A percentile compares a stretch with the other conserved stretches of the same genome.
phyloP scores from a whole-genome alignment of 2,797 vertebrate genomes.

The Parauchenoglanis punctatus region DNA sequence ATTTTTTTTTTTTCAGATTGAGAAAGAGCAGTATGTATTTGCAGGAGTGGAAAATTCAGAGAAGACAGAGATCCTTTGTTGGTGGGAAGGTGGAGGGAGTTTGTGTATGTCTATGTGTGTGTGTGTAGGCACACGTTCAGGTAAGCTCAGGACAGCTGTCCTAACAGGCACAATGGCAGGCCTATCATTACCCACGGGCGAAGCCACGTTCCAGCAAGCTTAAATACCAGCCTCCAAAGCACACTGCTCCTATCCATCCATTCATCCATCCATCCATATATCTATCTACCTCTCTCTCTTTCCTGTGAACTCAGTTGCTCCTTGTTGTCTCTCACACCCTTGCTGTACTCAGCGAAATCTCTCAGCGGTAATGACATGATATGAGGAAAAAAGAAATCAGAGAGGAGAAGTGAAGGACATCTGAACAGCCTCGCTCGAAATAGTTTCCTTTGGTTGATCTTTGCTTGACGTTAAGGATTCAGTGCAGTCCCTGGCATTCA shows the following conservation, averaged over 20 bases:
- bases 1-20: background rate
- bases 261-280: conserved; percentile 22
- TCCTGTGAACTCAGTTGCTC: conserved; percentile 22
- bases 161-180: conserved; percentile 77
- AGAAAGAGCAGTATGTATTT: conserved; percentile 23
- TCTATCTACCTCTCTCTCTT: conserved; percentile 9
- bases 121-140: conserved; percentile 56
- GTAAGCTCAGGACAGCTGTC: conserved; percentile 81
- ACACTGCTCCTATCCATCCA: conserved; percentile 29
- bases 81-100: conserved; percentile 40
- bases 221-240: conserved; percentile 72
- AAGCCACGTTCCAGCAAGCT: conserved; percentile 78
- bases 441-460: background rate
- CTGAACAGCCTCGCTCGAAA: background rate
- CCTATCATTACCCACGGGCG: conserved; percentile 80
- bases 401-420: conserved; percentile 2
- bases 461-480: background rate
- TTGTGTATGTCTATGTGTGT: conserved; percentile 41
- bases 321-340: background rate
- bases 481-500: background rate
- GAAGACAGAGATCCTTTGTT: conserved; percentile 49
- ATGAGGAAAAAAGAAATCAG: background rate
- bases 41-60: conserved; percentile 28
- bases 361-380: conserved; percentile 35
- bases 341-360: conserved; percentile 33